Evolutionary conservation across 1,140 invertebrate species (phyloP).

Genomic region (Drosophila punjabiensis): DNA sequence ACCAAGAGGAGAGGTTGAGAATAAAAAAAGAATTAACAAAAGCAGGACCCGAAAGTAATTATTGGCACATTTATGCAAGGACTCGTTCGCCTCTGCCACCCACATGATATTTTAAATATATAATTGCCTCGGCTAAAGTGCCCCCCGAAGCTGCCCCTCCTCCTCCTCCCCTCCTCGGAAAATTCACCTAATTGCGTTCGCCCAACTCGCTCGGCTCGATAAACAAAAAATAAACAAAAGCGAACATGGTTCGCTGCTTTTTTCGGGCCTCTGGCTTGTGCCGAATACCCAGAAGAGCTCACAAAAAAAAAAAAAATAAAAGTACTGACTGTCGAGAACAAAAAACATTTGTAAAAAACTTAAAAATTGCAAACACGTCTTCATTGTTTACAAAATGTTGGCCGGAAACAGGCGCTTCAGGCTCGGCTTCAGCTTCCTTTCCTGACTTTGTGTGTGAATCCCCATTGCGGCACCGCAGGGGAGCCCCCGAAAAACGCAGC

Average conservation of each 20-base stretch:
- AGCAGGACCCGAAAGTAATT: constrained; percentile 73
- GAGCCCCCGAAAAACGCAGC: constrained; percentile 14
- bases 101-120: constrained; percentile 80
- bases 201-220: constrained; percentile 49
- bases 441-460: constrained; percentile 49
- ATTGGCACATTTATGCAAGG: constrained; percentile 82
- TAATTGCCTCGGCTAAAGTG: constrained; percentile 61
- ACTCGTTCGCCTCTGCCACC: constrained; percentile 50
- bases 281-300: constrained; percentile 22
- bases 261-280: constrained; percentile 35
- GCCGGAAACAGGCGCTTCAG: constrained; percentile 68
- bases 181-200: constrained; percentile 68
- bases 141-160: constrained; percentile 17
- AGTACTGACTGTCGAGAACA: constrained; percentile 16
- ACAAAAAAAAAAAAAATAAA: constrained; percentile 7
- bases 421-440: constrained; percentile 41
- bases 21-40: constrained; percentile 38
- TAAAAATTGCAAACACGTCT: constrained; percentile 84
- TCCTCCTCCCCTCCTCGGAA: constrained; percentile 1
- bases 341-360: constrained; percentile 83
- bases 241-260: constrained; percentile 54
- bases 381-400: constrained; percentile 84
- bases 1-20: not conserved
- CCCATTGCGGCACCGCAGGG: constrained; percentile 60
- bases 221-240: constrained; percentile 57